Evolutionary conservation across 2,888 invertebrate genomes (phyloP), one percentile per base, ranked within the genome.

Genomic region (Amiota minor): DNA sequence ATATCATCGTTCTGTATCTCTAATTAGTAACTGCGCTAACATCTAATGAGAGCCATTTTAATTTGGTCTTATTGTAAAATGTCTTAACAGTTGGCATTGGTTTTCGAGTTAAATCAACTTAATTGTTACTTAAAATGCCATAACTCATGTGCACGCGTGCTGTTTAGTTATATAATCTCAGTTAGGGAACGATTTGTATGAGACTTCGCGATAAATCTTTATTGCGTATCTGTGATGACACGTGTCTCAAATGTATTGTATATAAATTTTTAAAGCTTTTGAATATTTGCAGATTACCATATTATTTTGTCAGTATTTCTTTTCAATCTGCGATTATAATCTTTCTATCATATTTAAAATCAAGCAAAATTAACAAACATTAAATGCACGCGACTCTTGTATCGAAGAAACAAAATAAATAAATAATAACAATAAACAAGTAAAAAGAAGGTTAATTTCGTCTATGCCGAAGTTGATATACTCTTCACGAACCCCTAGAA

Each of bases 71-170:
- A 50, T 50, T 50, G n/a, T n/a, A 50, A 50, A 8, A 50, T 6
- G 6, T 50, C n/a, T 12, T 12, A 9, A n/a, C n/a, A 9, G 12
- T 50, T 50, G 12, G 53, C n/a, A 50, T 56, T 59, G n/a, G n/a
- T n/a, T 59, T 59, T 56, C 20, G 35, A 35, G 0, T 59, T 59
- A 18, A 59, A 59, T 59, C 16, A 18, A 20, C 20, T 20, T 18
- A 47, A 64, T 64, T 12, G 46, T 46, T 64, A 11, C 45, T 46
- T 20, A 50, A 67, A 67, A 67, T 50, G 78, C 77, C 83, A 83
- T 83, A 80, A 80, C 73, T 85, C 79, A 81, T 50, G 75, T 82
- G 83, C 83, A 82, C 83, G 81, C 83, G 81, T 81, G 75, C 76
- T 73, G 64, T 70, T 55, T 47, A 68, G 62, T 56, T n/a, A 46